Evolutionary conservation across 2,113 vertebrate genomes (phyloP), one percentile per base, ranked within the genome.

Genomic region (Triplophysa rosa): DNA sequence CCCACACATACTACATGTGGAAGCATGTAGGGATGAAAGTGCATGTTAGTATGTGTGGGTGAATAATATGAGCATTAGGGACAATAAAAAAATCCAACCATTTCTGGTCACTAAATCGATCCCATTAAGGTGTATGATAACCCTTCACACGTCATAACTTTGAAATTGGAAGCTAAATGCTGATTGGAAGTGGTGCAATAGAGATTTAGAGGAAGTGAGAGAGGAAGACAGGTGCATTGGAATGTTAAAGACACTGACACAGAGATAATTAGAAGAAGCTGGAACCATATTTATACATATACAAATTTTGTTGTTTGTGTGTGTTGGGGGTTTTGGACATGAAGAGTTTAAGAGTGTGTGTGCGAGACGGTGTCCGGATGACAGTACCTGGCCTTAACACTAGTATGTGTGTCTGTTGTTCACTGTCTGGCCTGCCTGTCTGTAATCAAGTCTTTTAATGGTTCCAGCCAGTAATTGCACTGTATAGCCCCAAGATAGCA

Each of bases 391-490:
- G 78, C 78, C 76, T 17, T 84, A 87, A 80, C 83, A 61, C 70
- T 80, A 61, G 47, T 68, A 68, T 70, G 76, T 78, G 47, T 87
- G 81, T 86, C 87, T 91, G 88, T 84, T 89, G 73, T 74, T 64
- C 76, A 77, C 79, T 83, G 79, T 89, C 87, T 90, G 80, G 83
- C 80, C 83, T 87, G 89, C 84, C 87, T 87, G 91, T 84, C 90
- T 91, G 89, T 92, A 92, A 92, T 93, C 91, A 92, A 90, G 90
- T 91, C 83, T 92, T 92, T 93, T 94, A 91, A 92, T 93, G 87
- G 91, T 93, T 89, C 89, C 91, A 93, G 90, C 91, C 92, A 92
- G 93, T 94, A 95, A 96, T 95, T 95, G 93, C 89, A 92, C 90
- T 88, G 87, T 79, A 84, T 89, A 91, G 92, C 92, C 92, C 89